Evolutionary conservation across 2,113 vertebrate genomes (phyloP).

Genomic region (Neoarius graeffei): DNA sequence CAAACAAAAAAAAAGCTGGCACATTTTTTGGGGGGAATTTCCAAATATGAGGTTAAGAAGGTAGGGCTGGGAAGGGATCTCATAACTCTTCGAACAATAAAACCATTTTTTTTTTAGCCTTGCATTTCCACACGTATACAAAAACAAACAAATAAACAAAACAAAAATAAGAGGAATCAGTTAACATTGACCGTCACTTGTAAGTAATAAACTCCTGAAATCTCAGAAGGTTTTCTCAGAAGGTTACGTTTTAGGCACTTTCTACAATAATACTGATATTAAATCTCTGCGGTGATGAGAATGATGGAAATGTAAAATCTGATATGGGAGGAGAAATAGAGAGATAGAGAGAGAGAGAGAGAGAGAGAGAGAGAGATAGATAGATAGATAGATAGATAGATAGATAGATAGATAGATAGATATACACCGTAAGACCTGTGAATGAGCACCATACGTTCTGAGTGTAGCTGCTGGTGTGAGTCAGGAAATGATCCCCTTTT

Average conservation of each 20-base stretch:
- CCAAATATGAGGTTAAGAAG: neutral
- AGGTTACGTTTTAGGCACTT: conserved; percentile 56
- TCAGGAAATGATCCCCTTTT: conserved; percentile 21
- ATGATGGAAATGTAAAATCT: conserved; percentile 14
- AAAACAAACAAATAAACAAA: neutral
- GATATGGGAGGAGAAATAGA: neutral
- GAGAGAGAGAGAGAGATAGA: too few relatives aligned
- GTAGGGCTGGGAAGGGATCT: conserved; percentile 9
- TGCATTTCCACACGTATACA: conserved; percentile 44
- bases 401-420: neutral
- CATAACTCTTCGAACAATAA: conserved; percentile 31
- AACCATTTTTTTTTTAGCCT: conserved; percentile 30
- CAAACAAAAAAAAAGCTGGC: neutral
- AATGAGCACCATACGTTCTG: conserved; percentile 50
- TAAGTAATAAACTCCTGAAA: conserved; percentile 50
- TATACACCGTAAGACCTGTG: conserved; percentile 17
- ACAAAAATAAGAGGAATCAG: conserved; percentile 16
- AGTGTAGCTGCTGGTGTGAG: conserved; percentile 50
- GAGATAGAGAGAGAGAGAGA: too few relatives aligned
- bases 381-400: neutral
- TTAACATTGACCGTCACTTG: conserved; percentile 44
- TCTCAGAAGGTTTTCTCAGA: conserved; percentile 21
- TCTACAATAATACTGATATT: conserved; percentile 54
- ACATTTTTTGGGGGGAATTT: neutral
- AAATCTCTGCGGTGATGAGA: conserved; percentile 42